Evolutionary conservation across 1,140 invertebrate species (phyloP).

Genomic region (Tetragonula clypearis): DNA sequence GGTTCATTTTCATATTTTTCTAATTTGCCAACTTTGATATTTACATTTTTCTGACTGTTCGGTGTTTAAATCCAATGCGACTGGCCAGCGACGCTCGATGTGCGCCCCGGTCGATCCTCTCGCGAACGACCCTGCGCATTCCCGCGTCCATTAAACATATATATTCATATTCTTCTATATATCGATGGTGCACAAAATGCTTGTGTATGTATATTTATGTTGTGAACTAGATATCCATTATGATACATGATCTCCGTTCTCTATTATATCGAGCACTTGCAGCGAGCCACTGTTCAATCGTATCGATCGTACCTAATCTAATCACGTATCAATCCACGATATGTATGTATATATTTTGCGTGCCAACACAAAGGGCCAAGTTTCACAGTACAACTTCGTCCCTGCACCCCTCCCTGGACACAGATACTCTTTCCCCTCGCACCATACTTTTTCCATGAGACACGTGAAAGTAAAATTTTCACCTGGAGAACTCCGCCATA

Average conservation of each 20-base stretch:
- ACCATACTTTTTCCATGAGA: neutral
- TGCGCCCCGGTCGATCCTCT: conserved; percentile 54
- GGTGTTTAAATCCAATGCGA: conserved; percentile 72
- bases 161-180: conserved; percentile 68
- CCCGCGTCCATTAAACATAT: conserved; percentile 70
- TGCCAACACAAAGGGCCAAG: neutral
- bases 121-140: conserved; percentile 64
- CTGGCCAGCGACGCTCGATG: conserved; percentile 73
- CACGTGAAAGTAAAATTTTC: neutral
- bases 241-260: conserved; percentile 59
- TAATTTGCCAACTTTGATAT: conserved; percentile 77
- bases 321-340: neutral
- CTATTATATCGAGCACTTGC: conserved; percentile 63
- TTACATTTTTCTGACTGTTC: conserved; percentile 76
- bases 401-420: neutral
- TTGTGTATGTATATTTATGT: conserved; percentile 82
- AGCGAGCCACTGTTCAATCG: conserved; percentile 61
- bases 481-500: no score
- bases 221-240: conserved; percentile 79
- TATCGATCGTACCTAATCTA: conserved; percentile 1
- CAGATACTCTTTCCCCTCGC: neutral
- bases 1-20: conserved; percentile 71
- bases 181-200: conserved; percentile 80
- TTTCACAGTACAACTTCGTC: neutral
- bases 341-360: neutral